Evolutionary conservation across 2,888 invertebrate species (phyloP).

Genomic region (Lithophane leautieri): DNA sequence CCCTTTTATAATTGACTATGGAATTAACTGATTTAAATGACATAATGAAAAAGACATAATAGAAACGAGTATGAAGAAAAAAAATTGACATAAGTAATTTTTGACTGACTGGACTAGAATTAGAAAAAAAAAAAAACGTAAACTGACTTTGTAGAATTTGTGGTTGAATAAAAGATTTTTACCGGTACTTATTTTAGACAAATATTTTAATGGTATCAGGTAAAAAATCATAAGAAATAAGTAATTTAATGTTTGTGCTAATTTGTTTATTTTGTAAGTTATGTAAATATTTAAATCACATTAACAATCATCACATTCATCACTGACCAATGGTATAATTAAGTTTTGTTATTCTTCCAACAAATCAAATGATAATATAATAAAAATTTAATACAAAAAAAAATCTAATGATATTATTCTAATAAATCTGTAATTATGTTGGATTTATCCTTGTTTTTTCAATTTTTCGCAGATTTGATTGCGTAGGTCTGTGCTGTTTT

Average conservation of each 20-base stretch:
- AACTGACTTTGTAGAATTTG: constrained; percentile 1
- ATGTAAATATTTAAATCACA: constrained; percentile 37
- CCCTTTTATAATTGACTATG: too few relatives aligned
- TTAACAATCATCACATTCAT: constrained; percentile 28
- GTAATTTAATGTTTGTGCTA: background rate
- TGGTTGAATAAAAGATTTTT: background rate
- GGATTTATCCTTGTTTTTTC: constrained; percentile 23
- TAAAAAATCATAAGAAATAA: background rate
- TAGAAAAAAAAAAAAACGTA: background rate
- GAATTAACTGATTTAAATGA: background rate
- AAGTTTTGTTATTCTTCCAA: background rate
- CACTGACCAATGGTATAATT: background rate
- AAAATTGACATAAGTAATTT: background rate
- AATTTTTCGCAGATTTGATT: background rate
- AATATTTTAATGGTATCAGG: background rate
- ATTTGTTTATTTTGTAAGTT: constrained; percentile 29
- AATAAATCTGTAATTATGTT: constrained; percentile 4
- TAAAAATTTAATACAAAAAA: too few relatives aligned
- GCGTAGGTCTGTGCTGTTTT: background rate
- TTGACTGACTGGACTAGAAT: constrained; percentile 18
- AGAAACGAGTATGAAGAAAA: background rate
- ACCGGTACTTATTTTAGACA: background rate
- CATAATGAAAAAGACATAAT: background rate
- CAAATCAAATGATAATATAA: background rate
- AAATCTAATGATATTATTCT: background rate